Percentiles rank a stretch among this genome's conserved stretches.
Conservation (phyloP, 2,888 invertebrate genomes). For the Leucoptera coffeella region DNA sequence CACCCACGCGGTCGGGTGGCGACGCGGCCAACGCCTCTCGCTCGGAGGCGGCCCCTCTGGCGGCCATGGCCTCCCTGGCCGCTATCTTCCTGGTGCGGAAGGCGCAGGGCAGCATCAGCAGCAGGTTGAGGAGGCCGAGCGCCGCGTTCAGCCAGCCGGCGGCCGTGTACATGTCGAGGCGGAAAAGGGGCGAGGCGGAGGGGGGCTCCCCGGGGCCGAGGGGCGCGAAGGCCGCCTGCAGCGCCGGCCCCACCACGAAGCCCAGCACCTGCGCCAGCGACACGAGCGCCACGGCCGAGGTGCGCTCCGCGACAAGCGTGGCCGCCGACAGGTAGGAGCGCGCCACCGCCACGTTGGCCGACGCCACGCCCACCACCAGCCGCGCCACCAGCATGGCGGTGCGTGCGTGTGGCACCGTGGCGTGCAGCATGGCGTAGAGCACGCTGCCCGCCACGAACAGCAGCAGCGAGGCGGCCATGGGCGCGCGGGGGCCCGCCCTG, state of each 20-base stretch:
- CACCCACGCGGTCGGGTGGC: slow-evolving; percentile 69
- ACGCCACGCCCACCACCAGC: slow-evolving; percentile 78
- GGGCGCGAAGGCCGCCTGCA: slow-evolving; percentile 76
- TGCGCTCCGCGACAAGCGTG: slow-evolving; percentile 72
- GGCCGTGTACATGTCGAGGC: slow-evolving; percentile 83
- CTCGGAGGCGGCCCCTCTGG: slow-evolving; percentile 53
- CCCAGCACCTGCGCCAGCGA: slow-evolving; percentile 82
- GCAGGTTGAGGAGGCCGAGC: slow-evolving; percentile 65
- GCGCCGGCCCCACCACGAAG: slow-evolving; percentile 78
- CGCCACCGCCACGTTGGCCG: slow-evolving; percentile 81
- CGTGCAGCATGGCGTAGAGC: slow-evolving; percentile 69
- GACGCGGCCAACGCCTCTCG: slow-evolving; percentile 14
- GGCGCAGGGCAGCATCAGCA: slow-evolving; percentile 66
- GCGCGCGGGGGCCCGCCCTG: slow-evolving; percentile 64
- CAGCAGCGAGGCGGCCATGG: slow-evolving; percentile 62
- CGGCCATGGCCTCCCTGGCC: slow-evolving; percentile 70
- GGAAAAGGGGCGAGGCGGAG: slow-evolving; percentile 38
- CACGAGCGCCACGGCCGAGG: slow-evolving; percentile 76
- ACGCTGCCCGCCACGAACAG: slow-evolving; percentile 69
- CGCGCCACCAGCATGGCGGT: slow-evolving; percentile 71
- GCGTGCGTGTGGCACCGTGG: slow-evolving; percentile 58
- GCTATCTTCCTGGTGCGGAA: slow-evolving; percentile 76
- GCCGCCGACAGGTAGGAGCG: slow-evolving; percentile 81
- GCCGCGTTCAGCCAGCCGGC: slow-evolving; percentile 80
- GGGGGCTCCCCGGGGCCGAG: slow-evolving; percentile 55